Evolutionary conservation across 2,113 vertebrate genomes (phyloP), one percentile per base, ranked within the genome.

Genomic region (Brachionichthys hirsutus): DNA sequence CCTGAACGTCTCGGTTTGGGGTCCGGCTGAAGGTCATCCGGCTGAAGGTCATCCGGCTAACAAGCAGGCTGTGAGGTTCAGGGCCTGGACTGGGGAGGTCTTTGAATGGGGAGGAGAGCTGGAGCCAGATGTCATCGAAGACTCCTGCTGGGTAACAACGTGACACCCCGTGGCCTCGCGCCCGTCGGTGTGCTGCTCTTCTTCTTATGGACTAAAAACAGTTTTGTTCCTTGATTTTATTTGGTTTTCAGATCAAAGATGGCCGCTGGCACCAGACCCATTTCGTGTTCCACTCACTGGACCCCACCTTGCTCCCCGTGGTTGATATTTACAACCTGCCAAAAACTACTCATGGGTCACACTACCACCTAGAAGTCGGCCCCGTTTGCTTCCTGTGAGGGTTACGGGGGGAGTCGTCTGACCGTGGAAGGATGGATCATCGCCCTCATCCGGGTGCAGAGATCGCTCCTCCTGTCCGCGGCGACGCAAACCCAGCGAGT

Each of bases 311-410:
- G 78, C 91, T 99, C 79, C 97, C 97, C 1, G 94, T 99, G 15
- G 81, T 94, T 14, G 85, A 91, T 9, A 87, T 99, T 77, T 88
- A 90, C 85, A 97, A 95, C 82, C 92, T 99, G 35, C 97, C 97
- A 6, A 85, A 90, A 12, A 78, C 87, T n/a, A 81, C 89, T 59
- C 83, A 92, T 42, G 91, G 92, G 68, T 94, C 93, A 75, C 94
- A 89, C 6, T 94, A 97, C 76, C 95, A 96, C 89, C 92, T 99
- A 3, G 97, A 99, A 91, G 93, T 99, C 3, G 95, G 97, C 83
- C 94, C 95, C 6, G 93, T 95, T 1, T 99, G 97, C 89, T 99
- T 98, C 89, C 92, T 97, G 79, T 99, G 93, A 94, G 49, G 53
- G 51, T 54, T 56, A 45, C 47, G n/a, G 36, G 48, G 34, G 41